A percentile compares a stretch with the other conserved stretches of the same genome.
Evolutionary conservation across 2,888 invertebrate genomes (phyloP).

Genomic region (Drosophila paramelanica): DNA sequence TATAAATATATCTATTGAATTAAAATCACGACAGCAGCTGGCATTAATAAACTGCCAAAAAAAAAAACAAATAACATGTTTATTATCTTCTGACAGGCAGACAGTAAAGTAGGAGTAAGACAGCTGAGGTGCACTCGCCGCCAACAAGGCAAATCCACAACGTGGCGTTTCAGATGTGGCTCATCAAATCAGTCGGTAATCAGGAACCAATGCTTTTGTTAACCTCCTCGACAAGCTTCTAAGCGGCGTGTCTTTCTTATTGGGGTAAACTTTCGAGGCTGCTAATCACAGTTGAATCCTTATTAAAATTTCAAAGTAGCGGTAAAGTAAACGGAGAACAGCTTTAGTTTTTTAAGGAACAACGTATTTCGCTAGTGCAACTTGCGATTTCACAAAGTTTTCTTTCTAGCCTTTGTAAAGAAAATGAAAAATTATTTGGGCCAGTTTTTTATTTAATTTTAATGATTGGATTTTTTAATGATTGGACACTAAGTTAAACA

Average conservation of each 20-base stretch:
- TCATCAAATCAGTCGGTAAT: slow-evolving; percentile 72
- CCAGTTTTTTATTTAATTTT: too few species aligned
- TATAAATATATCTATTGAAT: slow-evolving; percentile 66
- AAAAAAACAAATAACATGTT: slow-evolving; percentile 25
- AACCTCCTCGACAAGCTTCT: slow-evolving; percentile 27
- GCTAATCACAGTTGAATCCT: slow-evolving; percentile 60
- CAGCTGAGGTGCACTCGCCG: slow-evolving; percentile 31
- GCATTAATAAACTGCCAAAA: slow-evolving; percentile 71
- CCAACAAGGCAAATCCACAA: slow-evolving; percentile 34
- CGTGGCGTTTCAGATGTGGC: slow-evolving; percentile 61
- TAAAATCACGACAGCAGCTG: slow-evolving; percentile 70
- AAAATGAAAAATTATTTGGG: too few species aligned
- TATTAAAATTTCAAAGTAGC: slow-evolving; percentile 57
- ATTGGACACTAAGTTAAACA: too few species aligned
- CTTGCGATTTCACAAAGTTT: too few species aligned
- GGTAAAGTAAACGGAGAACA: slow-evolving; percentile 7
- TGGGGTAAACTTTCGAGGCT: slow-evolving; percentile 22
- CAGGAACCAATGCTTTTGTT: slow-evolving; percentile 45
- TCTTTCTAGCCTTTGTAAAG: too few species aligned
- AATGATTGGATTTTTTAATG: too few species aligned
- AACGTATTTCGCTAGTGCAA: neutral
- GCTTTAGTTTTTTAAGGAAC: neutral
- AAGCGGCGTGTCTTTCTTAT: slow-evolving; percentile 21
- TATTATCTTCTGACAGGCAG: slow-evolving; percentile 25
- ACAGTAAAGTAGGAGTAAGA: slow-evolving; percentile 5